Conservation (phyloP, 2,888 invertebrate species). For the Slavum lentiscoides region DNA sequence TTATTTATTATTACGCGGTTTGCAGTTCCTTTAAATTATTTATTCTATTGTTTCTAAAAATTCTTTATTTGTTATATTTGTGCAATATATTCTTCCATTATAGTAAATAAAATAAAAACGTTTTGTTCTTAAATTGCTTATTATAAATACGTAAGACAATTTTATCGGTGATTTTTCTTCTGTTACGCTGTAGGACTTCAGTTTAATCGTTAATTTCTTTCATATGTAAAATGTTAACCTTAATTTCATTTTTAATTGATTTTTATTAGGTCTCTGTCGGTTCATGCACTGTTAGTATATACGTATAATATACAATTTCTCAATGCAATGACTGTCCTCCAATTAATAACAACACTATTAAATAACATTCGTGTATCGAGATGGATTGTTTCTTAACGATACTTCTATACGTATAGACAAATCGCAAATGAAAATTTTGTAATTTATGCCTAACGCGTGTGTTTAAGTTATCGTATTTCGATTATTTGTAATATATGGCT, state of each 20-base stretch:
- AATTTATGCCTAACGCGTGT: not conserved
- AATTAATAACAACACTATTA: not conserved
- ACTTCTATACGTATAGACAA: no score
- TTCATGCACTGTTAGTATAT: not conserved
- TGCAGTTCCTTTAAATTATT: no score
- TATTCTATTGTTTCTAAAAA: no score
- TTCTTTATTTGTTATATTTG: no score
- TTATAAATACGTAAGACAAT: no score
- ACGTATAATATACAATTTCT: no score
- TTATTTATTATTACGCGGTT: no score
- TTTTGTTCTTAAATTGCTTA: no score
- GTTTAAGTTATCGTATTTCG: not conserved
- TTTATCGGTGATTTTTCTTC: no score
- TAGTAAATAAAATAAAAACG: no score
- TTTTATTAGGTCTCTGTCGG: not conserved
- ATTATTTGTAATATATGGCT: not conserved
- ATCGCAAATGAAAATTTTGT: not conserved
- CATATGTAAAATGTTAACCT: not conserved
- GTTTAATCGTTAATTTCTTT: not conserved
- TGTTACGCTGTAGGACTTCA: not conserved
- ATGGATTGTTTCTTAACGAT: no score
- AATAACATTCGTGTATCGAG: not conserved
- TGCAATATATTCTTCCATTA: no score
- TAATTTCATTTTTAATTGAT: not conserved
- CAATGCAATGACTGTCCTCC: not conserved